Percentiles rank a stretch among this genome's conserved stretches.
phyloP scores from a whole-genome alignment of 2,888 invertebrate genomes.

The Diarsia mendica region DNA sequence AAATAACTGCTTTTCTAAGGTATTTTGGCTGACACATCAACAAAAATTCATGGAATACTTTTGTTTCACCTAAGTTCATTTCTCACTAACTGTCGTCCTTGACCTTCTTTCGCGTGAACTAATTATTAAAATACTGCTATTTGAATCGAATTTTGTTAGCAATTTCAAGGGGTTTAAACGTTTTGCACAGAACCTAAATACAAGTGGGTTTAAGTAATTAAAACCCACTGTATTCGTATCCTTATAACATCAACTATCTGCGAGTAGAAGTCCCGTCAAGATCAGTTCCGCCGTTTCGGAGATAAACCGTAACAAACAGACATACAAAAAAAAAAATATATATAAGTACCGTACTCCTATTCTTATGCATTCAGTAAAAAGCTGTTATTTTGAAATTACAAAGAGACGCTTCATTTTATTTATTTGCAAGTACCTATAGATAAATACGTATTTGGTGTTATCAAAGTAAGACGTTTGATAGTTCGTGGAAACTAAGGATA shows the following conservation, averaged over 20 bases:
- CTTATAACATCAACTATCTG: not conserved
- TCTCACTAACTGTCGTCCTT: not conserved
- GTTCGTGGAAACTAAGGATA: conserved; percentile 3
- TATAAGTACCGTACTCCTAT: no score
- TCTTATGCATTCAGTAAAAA: not conserved
- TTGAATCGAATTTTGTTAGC: no score
- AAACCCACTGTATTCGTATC: no score
- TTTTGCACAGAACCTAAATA: no score
- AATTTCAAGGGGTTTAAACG: no score
- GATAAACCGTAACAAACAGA: not conserved
- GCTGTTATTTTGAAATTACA: not conserved
- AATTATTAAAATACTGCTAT: no score
- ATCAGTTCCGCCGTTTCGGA: not conserved
- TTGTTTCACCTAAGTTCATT: not conserved
- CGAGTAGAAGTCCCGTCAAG: not conserved
- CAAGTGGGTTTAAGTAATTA: no score
- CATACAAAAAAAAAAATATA: not conserved
- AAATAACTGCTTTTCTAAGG: not conserved
- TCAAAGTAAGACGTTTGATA: not conserved
- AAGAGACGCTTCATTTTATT: not conserved
- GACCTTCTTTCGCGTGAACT: not conserved
- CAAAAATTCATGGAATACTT: not conserved
- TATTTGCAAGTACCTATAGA: no score
- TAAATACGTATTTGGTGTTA: not conserved
- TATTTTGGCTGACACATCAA: not conserved